Base-by-base conservation (phyloP, 35 echinoderm and acorn worm species). In the Diadema setosum region DNA sequence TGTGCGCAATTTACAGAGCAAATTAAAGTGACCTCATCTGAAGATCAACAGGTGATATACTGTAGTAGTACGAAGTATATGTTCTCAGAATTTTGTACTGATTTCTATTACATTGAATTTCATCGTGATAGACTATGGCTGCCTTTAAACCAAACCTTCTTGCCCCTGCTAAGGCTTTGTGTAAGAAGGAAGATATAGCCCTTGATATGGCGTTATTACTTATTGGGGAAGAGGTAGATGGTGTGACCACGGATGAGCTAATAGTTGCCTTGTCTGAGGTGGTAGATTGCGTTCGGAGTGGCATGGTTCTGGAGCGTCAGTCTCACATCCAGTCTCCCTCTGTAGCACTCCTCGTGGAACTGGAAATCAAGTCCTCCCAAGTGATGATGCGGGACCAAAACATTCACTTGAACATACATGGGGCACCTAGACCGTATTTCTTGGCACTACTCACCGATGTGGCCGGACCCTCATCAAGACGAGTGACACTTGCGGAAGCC, bases 181-280 rank as follows among this genome's bases (percentile, higher is more conserved):
- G 81, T 83, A 83, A 56, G n/a, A 83, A 83, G 31, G 81, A 83
- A 17, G 81, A 83, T 12, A 83, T 83, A 31, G 39, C 39, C 21
- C 23, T 57, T 26, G 81, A 29, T 45, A 56, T 25, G 8, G 81
- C 81, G 27, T 29, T 83, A 21, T 46, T 83, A 18, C 81, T 83
- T 52, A 46, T 83, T 43, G 44, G 81, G 20, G 44, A 55, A 20
- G 44, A 15, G 27, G 46, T 21, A 46, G 30, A 49, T 15, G 81
- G 56, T 55, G 81, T 26, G 14, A n/a, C n/a, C n/a, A n/a, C n/a
- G n/a, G 42, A 40, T 5, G 49, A 40, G 17, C 30, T 46, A 31
- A 9, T 46, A 3, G 14, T 83, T 20, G n/a, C 81, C 2, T 46
- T 5, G 15, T 26, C 39, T 8, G 14, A 46, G 18, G 8, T 46